phyloP scores from a whole-genome alignment of 2,797 vertebrate genomes.

The Erpetoichthys calabaricus region DNA sequence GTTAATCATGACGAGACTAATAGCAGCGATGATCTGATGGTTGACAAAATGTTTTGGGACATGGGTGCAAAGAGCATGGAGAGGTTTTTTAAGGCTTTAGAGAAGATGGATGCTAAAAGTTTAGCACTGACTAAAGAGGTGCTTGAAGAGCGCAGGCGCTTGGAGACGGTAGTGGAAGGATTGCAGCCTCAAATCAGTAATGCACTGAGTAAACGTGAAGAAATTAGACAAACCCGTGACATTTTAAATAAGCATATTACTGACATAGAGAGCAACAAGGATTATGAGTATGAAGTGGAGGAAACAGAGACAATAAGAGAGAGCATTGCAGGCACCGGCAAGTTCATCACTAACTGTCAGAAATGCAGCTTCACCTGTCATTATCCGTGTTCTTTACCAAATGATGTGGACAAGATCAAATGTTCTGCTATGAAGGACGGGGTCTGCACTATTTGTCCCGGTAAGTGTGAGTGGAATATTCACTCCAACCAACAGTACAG shows the following conservation, averaged over 20 bases:
- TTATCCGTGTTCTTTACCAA: accelerated
- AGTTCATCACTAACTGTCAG: slow-evolving; percentile 19
- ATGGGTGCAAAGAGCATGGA: slow-evolving; percentile 20
- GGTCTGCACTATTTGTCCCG: slow-evolving; percentile 10
- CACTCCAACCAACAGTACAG: slow-evolving; percentile 18
- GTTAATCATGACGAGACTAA: neutral
- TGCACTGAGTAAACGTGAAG: slow-evolving; percentile 12
- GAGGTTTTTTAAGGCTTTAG: slow-evolving; percentile 17
- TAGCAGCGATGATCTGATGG: neutral
- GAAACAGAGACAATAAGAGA: accelerated
- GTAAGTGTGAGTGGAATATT: slow-evolving; percentile 10
- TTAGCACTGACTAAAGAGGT: slow-evolving; percentile 17
- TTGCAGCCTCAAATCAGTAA: slow-evolving; percentile 12
- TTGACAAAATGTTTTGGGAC: slow-evolving; percentile 26
- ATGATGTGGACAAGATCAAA: accelerated
- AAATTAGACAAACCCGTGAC: slow-evolving; percentile 11
- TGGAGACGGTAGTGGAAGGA: slow-evolving; percentile 3
- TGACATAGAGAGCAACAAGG: slow-evolving; percentile 16
- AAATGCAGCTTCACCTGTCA: slow-evolving; percentile 24
- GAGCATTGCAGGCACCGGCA: slow-evolving; percentile 1
- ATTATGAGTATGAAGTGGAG: slow-evolving; percentile 14
- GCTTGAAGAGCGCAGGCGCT: slow-evolving; percentile 12
- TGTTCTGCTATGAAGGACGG: slow-evolving; percentile 12
- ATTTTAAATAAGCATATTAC: slow-evolving; percentile 4
- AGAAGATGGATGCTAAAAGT: slow-evolving; percentile 8